A percentile compares a stretch with the other conserved stretches of the same genome.
Evolutionary conservation across 2,888 invertebrate genomes (phyloP).

Genomic region (Drosophila demipolita): DNA sequence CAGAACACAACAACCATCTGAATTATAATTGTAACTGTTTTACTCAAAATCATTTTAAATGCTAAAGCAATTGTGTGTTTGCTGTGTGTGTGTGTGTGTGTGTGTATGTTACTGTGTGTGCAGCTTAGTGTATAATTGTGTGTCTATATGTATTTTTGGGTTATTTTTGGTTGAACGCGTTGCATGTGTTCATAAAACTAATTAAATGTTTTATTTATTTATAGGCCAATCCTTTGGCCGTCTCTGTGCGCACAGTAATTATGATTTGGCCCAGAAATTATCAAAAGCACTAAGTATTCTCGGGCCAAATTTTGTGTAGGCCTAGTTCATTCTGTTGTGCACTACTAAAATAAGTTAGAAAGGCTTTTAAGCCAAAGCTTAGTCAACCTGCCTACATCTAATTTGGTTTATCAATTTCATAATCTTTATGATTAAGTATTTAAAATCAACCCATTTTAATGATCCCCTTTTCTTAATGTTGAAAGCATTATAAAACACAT

Average conservation of each 20-base stretch:
- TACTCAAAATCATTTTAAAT: conserved; percentile 48
- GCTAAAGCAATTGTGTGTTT: conserved; percentile 9
- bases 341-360: neutral
- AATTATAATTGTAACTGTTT: conserved; percentile 45
- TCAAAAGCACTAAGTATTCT: neutral
- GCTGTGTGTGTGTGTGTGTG: conserved; percentile 5
- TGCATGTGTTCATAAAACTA: conserved; percentile 55
- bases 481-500: no score
- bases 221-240: conserved; percentile 27
- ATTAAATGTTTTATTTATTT: conserved; percentile 73
- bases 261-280: neutral
- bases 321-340: neutral
- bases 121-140: neutral
- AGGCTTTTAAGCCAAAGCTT: neutral
- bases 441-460: no score
- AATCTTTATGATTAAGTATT: no score
- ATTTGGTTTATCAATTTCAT: neutral
- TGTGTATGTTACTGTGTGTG: neutral
- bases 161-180: conserved; percentile 17
- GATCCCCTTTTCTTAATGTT: no score
- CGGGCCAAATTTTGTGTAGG: neutral
- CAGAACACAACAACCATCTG: conserved; percentile 22
- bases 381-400: neutral
- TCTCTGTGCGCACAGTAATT: conserved; percentile 4
- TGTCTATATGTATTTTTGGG: conserved; percentile 9